These are phyloP conservation scores for Hystrix cristata DNA, from an alignment of 2,113 vertebrate genomes.

Conservation along the genomic window DNA sequence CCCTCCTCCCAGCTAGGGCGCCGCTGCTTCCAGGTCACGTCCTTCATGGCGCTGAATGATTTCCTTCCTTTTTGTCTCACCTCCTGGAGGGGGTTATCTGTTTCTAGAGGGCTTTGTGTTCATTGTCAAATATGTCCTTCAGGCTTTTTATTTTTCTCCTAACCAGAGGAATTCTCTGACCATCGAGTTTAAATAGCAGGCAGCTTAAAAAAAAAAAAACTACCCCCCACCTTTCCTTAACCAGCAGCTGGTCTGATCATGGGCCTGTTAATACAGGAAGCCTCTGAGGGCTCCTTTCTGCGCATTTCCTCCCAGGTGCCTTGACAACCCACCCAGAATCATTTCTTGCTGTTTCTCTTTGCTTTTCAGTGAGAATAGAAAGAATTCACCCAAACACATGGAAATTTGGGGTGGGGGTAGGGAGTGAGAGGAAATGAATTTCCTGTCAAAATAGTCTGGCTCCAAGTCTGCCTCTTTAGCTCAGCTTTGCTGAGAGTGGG, in stretches of 20 bases:
- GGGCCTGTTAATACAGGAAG: not conserved
- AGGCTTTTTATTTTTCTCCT: not conserved
- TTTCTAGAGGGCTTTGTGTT: not conserved
- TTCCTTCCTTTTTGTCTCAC: not conserved
- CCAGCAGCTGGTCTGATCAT: not conserved
- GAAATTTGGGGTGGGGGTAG: not conserved
- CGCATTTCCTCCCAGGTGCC: not conserved
- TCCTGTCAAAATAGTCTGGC: constrained; percentile 70
- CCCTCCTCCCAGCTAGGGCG: not conserved
- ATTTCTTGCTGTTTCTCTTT: not conserved
- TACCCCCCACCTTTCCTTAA: not conserved
- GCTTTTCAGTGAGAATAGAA: constrained; percentile 30
- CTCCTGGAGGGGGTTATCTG: not conserved
- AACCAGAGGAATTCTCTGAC: not conserved
- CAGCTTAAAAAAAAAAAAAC: not conserved
- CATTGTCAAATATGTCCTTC: not conserved
- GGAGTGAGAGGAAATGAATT: not conserved
- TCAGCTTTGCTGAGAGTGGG: not conserved
- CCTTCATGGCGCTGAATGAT: not conserved
- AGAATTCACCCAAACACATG: constrained; percentile 54
- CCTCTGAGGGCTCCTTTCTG: not conserved
- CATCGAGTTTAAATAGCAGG: not conserved
- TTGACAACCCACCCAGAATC: not conserved
- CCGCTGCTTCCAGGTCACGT: not conserved
- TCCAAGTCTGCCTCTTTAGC: constrained; percentile 64